Evolutionary conservation across 2,113 vertebrate species (phyloP), one percentile per base, ranked within the genome.

Genomic region (Bubalus kerabau): DNA sequence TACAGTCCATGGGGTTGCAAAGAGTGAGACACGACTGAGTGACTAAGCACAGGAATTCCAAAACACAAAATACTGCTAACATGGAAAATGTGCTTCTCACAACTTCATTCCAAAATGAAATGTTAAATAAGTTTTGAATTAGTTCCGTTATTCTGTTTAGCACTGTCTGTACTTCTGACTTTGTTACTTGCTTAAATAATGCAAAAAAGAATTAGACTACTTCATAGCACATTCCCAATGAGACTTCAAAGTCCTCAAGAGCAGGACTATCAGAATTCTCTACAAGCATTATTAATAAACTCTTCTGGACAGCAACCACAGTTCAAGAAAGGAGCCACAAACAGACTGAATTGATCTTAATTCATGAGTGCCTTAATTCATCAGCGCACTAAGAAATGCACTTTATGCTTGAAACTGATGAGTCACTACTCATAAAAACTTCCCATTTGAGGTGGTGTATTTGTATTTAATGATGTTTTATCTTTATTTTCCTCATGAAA

Each of bases 161-260:
- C 50, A 90, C 26, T 78, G 3, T 46, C 59, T 85, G 30, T 88
- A 93, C 88, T 92, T 90, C 54, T 92, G 54, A 43, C 62, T 96
- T 94, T 96, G 54, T 62, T 89, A 96, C 30, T 78, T 30, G 32
- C 54, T 92, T 90, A 95, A 96, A 96, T 40, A 96, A 91, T 24
- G 90, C 30, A 19, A 74, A 81, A 76, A 88, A 95, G 30, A 95
- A 95, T 36, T 40, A 93, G 57, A 90, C 83, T 87, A 92, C 17
- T 95, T 95, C 48, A 94, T 0, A 81, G 59, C 11, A 83, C 56
- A 62, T 83, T 80, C 90, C 36, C 93, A 71, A 48, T 13, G 16
- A 96, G 50, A 91, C 24, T 90, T 57, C 56, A 87, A 76, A 89
- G 28, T 84, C 80, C 74, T 71, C 59, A 48, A 90, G 59, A 90